Evolutionary conservation across 2,888 invertebrate species (phyloP).

Genomic region (Diaphora mendica): DNA sequence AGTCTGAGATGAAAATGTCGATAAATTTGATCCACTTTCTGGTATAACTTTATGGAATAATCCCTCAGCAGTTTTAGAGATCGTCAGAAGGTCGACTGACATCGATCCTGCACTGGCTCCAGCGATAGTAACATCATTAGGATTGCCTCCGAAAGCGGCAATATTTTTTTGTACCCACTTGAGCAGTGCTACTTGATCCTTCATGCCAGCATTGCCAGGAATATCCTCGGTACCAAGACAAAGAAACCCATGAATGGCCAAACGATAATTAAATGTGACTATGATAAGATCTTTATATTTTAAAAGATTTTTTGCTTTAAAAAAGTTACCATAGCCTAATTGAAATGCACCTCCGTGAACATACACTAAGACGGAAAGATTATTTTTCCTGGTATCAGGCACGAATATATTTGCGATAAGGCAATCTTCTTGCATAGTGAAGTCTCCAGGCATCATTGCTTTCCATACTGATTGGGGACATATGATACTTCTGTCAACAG

Average conservation of each 20-base stretch:
- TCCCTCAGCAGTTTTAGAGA: constrained; percentile 56
- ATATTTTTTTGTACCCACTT: constrained; percentile 64
- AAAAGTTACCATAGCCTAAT: constrained; percentile 40
- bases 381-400: constrained; percentile 58
- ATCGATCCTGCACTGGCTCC: constrained; percentile 60
- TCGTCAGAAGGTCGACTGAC: constrained; percentile 53
- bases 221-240: constrained; percentile 56
- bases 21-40: constrained; percentile 58
- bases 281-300: constrained; percentile 45
- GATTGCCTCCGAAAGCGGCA: constrained; percentile 61
- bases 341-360: constrained; percentile 28
- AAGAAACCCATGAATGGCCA: constrained; percentile 56
- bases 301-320: constrained; percentile 34
- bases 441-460: neutral
- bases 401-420: constrained; percentile 68
- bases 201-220: constrained; percentile 65
- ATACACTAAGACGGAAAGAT: constrained; percentile 54
- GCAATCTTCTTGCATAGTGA: constrained; percentile 61
- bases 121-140: constrained; percentile 58
- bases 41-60: constrained; percentile 60
- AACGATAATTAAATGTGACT: constrained; percentile 24
- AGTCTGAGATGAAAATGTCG: constrained; percentile 47
- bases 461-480: constrained; percentile 51
- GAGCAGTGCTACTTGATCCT: constrained; percentile 60
- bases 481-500: constrained; percentile 48